Evolutionary conservation across 2,113 vertebrate species (phyloP).

Genomic region (Saccopteryx leptura): DNA sequence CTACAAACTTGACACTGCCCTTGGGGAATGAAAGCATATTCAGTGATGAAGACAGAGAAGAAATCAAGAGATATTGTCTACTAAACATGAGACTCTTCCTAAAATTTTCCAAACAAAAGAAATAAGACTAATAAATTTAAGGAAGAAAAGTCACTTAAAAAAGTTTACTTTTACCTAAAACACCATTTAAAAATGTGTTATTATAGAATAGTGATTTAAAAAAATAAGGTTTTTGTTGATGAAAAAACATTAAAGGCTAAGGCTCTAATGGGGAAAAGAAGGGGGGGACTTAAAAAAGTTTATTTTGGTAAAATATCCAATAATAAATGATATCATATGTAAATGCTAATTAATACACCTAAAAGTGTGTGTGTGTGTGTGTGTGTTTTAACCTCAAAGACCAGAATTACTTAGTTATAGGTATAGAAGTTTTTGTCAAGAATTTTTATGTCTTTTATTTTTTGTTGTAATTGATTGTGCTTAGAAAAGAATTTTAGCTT

Average conservation of each 20-base stretch:
- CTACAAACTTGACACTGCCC: background rate
- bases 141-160: background rate
- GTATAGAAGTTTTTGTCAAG: background rate
- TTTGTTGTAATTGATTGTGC: background rate
- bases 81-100: background rate
- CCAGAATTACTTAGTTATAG: background rate
- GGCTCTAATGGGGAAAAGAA: background rate
- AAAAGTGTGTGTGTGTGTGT: background rate
- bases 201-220: background rate
- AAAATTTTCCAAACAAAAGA: background rate
- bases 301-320: background rate
- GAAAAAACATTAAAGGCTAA: background rate
- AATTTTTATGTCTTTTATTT: background rate
- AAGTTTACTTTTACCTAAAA: slow-evolving; percentile 5
- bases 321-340: background rate
- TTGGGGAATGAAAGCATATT: slow-evolving; percentile 37
- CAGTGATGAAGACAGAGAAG: background rate
- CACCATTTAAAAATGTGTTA: background rate
- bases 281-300: background rate
- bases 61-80: background rate
- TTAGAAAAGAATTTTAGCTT: background rate
- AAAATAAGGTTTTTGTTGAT: background rate
- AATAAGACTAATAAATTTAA: background rate
- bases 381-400: background rate
- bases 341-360: background rate